Evolutionary conservation across 2,797 vertebrate species (phyloP), one percentile per base, ranked within the genome.

Genomic region (Prunella strophiata): DNA sequence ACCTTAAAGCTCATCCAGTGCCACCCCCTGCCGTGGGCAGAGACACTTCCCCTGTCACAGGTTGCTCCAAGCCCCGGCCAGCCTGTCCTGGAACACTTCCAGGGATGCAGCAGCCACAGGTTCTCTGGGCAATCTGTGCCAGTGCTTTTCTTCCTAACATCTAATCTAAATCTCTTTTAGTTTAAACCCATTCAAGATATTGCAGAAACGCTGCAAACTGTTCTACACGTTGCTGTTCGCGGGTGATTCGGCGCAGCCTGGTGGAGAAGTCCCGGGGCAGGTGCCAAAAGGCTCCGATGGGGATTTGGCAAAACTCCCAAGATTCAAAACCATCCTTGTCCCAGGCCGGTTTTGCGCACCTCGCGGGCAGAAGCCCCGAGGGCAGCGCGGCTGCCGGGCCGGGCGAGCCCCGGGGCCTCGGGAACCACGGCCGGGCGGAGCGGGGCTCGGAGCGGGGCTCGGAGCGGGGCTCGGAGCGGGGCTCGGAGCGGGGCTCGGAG

Each of bases 51-150:
- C 70, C 15, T 5, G 0, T 3, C 42, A 62, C 48, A 23, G n/a
- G 59, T 0, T 11, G 18, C 26, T 29, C 34, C 40, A 10, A 57
- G 51, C n/a, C 27, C 16, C 0, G 1, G 1, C 29, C 68, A 36
- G 1, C 22, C 78, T 12, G 26, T 1, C 6, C 63, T n/a, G 2
- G 21, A 8, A 2, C 55, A 4, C 16, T 43, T 0, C 45, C 62
- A 43, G 48, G 34, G 42, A 27, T 32, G 62, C 8, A 7, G 26
- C 34, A 48, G 61, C 54, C 47, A 9, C 62, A 23, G 54, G 16
- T 47, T 0, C 85, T 27, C 34, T 16, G 62, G 9, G 2, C 30
- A 11, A 0, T 23, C 55, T 16, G 20, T 27, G 25, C 34, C 70
- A 12, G 6, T 2, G 42, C 19, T 34, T 20, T 68, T 42, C 48